These are phyloP conservation scores for Adelphocoris suturalis DNA, from an alignment of 2,888 invertebrate genomes.

Conservation along the genomic window DNA sequence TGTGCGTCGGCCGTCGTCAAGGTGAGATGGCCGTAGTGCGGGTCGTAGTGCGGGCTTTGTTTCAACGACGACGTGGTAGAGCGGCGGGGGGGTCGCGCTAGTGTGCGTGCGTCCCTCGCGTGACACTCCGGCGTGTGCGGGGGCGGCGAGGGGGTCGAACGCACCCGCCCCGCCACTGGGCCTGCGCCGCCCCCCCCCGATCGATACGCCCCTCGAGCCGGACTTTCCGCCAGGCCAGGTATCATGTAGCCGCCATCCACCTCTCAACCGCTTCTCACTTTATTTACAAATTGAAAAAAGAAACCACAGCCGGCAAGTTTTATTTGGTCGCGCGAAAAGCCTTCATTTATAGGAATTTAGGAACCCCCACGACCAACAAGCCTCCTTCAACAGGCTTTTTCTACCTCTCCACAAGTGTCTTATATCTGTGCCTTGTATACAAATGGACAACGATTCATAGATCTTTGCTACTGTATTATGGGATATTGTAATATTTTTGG, in stretches of 20 bases:
- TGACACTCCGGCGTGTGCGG: neutral
- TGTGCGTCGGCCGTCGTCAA: neutral
- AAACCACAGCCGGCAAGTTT: conserved; percentile 58
- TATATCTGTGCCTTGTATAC: conserved; percentile 69
- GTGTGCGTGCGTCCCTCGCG: neutral
- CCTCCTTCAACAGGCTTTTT: conserved; percentile 5
- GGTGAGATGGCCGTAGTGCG: neutral
- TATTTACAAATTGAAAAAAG: conserved; percentile 59
- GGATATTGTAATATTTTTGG: conserved; percentile 71
- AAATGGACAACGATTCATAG: conserved; percentile 71
- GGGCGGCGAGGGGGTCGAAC: neutral
- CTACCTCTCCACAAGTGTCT: conserved; percentile 65
- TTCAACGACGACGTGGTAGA: neutral
- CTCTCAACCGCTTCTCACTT: conserved; percentile 61
- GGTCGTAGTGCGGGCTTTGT: neutral
- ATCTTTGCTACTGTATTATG: conserved; percentile 65
- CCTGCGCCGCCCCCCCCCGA: neutral
- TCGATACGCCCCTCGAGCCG: neutral
- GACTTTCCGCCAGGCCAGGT: conserved; percentile 29
- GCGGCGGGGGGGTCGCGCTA: neutral
- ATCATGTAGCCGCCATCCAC: conserved; percentile 67
- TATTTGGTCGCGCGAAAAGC: conserved; percentile 39
- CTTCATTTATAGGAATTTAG: conserved; percentile 6
- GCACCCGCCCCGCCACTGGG: neutral
- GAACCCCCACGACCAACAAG: conserved; percentile 51